Evolutionary conservation across 2,113 vertebrate genomes (phyloP), one percentile per base, ranked within the genome.

Genomic region (Corythornis cristatus): DNA sequence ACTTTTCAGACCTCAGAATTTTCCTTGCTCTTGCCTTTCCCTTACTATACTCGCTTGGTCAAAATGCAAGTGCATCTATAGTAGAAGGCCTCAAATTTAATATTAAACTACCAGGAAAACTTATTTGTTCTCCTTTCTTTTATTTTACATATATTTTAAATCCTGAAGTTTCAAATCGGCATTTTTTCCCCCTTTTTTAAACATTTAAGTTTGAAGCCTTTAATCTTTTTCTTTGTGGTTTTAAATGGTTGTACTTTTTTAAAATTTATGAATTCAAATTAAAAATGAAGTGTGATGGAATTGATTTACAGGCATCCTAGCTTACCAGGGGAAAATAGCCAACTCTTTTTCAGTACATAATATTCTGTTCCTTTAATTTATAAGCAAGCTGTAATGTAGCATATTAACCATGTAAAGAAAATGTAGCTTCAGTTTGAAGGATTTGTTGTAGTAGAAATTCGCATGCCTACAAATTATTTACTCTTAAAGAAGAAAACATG

Each of bases 191-290:
- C 26, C 65, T 92, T 90, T 90, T 84, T 79, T 88, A 93, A 94
- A 85, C 68, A 58, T 43, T 71, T 88, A 83, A 12, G 45, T 88
- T 96, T 90, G 87, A 42, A 70, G 56, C 28, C 71, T 94, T 93
- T 95, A 87, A 92, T 95, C 9, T 35, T 73, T 92, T 51, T 90
- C 86, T 94, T 67, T 43, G 22, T 60, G 33, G 21, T 60, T 35
- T 22, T 60, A 50, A 23, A 89, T 95, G 37, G 37, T 37, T 37
- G 37, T 37, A 37, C 37, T 37, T 37, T 37, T 37, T 96, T 88
- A 87, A 97, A 97, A 89, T 94, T 95, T 92, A 93, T 95, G 86
- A 94, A 96, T 96, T 90, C 61, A 94, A 96, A 95, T 94, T 93
- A 94, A 95, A 93, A 95, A 89, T 87, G 83, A 95, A 95, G 61